Percentiles rank a stretch among this genome's conserved stretches.
Conservation (phyloP, 1,140 invertebrate genomes). For the Subanguina moxae region DNA sequence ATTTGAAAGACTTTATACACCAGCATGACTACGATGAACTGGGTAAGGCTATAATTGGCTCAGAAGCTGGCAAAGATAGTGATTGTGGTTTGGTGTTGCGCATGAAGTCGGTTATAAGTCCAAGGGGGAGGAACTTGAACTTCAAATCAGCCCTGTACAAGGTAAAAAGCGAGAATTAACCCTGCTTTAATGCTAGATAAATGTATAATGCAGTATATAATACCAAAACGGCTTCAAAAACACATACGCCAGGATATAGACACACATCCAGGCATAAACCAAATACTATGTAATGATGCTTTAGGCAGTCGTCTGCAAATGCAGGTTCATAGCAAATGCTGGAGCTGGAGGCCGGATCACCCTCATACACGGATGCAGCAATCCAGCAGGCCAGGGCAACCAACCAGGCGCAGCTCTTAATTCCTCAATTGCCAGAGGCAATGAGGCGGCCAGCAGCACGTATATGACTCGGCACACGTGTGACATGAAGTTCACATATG, state of each 20-base stretch:
- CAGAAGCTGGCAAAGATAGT: slow-evolving; percentile 27
- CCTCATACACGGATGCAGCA: slow-evolving; percentile 29
- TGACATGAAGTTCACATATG: slow-evolving; percentile 51
- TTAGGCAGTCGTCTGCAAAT: slow-evolving; percentile 43
- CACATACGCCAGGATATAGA: background rate
- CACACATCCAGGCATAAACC: too few species aligned
- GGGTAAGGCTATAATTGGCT: slow-evolving; percentile 9
- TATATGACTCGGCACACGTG: slow-evolving; percentile 55
- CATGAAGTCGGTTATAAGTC: slow-evolving; percentile 53
- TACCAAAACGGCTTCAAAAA: too few species aligned
- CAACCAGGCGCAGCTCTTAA: slow-evolving; percentile 14
- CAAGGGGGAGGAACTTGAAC: slow-evolving; percentile 46
- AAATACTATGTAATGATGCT: background rate
- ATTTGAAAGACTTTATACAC: slow-evolving; percentile 45
- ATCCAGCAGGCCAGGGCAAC: slow-evolving; percentile 42
- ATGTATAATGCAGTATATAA: background rate
- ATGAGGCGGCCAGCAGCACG: slow-evolving; percentile 38
- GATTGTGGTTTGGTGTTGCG: slow-evolving; percentile 35
- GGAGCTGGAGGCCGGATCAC: slow-evolving; percentile 18
- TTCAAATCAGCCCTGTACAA: slow-evolving; percentile 45
- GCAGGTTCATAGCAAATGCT: slow-evolving; percentile 23
- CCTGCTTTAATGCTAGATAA: too few species aligned
- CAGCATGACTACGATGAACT: slow-evolving; percentile 47
- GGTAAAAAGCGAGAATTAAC: too few species aligned
- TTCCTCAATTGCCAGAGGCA: slow-evolving; percentile 25